Evolutionary conservation across 2,113 vertebrate genomes (phyloP).

Genomic region (Osmerus eperlanus): DNA sequence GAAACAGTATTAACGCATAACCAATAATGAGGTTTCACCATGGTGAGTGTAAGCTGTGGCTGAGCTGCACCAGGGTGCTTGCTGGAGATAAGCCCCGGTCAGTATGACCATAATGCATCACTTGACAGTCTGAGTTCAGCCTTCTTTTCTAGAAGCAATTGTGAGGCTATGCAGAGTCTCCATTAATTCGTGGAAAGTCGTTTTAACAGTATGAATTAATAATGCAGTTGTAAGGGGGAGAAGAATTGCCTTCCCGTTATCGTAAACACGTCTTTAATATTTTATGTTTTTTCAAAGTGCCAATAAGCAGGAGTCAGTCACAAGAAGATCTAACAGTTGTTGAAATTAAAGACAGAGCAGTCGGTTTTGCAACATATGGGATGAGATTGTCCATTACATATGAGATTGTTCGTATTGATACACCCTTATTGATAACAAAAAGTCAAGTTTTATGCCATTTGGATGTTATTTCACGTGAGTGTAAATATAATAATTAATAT

Average conservation of each 20-base stretch:
- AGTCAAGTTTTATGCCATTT: too few species aligned
- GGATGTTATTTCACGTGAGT: too few species aligned
- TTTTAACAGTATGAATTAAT: constrained; percentile 84
- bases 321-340: constrained; percentile 26
- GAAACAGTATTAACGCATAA: constrained; percentile 45
- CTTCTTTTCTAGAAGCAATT: constrained; percentile 66
- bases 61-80: constrained; percentile 50
- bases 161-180: constrained; percentile 63
- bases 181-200: constrained; percentile 81
- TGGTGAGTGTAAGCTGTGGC: constrained; percentile 36
- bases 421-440: too few species aligned
- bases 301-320: constrained; percentile 60
- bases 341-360: neutral
- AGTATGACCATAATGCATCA: constrained; percentile 66
- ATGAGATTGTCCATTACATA: too few species aligned
- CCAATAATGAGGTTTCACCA: constrained; percentile 47
- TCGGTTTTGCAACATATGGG: neutral
- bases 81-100: constrained; percentile 67
- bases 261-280: constrained; percentile 80
- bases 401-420: too few species aligned
- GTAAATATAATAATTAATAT: too few species aligned
- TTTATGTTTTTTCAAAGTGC: constrained; percentile 76
- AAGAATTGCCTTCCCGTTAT: constrained; percentile 74
- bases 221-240: constrained; percentile 71
- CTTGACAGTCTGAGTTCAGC: constrained; percentile 50